These are phyloP conservation scores for Margaritifera margaritifera DNA, from an alignment of 2,888 invertebrate species.

Conservation along the genomic window DNA sequence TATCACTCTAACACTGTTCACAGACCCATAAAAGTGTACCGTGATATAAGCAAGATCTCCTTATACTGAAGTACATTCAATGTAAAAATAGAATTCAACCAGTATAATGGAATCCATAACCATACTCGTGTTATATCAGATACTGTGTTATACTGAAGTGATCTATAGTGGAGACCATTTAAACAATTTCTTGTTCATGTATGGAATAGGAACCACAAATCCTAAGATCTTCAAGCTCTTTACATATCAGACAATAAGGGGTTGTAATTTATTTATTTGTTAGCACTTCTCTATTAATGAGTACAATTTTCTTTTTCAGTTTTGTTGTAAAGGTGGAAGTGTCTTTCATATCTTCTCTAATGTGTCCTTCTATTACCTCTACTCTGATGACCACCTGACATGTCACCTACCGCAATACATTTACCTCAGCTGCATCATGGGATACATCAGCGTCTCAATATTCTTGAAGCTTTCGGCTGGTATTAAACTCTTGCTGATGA, in stretches of 20 bases:
- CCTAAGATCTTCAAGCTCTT: too few species aligned
- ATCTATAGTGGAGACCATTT: too few species aligned
- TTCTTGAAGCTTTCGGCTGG: constrained; percentile 88
- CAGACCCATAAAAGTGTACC: too few species aligned
- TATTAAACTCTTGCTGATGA: constrained; percentile 84
- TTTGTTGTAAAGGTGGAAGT: constrained; percentile 67
- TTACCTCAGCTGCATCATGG: constrained; percentile 87
- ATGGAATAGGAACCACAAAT: too few species aligned
- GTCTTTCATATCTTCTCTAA: constrained; percentile 53
- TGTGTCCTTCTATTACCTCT: constrained; percentile 37
- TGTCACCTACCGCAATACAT: constrained; percentile 85
- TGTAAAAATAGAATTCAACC: too few species aligned
- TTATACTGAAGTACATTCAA: too few species aligned
- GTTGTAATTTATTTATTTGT: neutral
- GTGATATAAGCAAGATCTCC: too few species aligned
- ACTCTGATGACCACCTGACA: constrained; percentile 78
- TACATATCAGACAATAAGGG: neutral
- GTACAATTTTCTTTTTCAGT: constrained; percentile 45
- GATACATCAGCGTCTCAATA: constrained; percentile 88
- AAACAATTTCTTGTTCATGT: too few species aligned
- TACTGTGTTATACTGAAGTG: too few species aligned
- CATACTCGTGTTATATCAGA: too few species aligned
- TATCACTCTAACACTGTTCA: too few species aligned
- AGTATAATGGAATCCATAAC: too few species aligned
- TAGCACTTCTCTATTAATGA: neutral